phyloP scores from a whole-genome alignment of 2,888 invertebrate genomes.

The Agrenia bidenticulata region DNA sequence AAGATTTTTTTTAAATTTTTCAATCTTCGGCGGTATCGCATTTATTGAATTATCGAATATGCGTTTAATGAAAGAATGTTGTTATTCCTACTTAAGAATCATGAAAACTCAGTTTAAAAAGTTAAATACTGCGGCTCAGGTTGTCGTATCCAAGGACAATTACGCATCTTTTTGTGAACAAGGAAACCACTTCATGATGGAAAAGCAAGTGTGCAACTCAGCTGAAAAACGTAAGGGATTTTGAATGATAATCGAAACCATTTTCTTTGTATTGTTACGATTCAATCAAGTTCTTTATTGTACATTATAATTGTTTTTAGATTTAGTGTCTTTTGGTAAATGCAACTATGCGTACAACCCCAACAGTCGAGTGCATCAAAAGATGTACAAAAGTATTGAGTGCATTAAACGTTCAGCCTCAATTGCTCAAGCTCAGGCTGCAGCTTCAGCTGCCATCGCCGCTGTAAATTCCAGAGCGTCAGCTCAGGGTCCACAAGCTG shows the following conservation, averaged over 20 bases:
- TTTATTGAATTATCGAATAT: too few species aligned
- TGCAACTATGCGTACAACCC: conserved; percentile 16
- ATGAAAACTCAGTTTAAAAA: conserved; percentile 63
- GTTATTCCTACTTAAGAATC: too few species aligned
- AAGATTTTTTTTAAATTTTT: too few species aligned
- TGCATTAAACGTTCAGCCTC: too few species aligned
- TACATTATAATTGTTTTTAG: too few species aligned
- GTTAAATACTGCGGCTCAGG: too few species aligned
- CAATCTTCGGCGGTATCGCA: too few species aligned
- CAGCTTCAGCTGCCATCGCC: background rate
- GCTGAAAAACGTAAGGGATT: conserved; percentile 18
- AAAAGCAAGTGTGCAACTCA: conserved; percentile 10
- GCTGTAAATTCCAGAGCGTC: background rate
- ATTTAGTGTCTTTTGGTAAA: background rate
- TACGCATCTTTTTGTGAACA: conserved; percentile 10
- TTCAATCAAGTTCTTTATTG: too few species aligned
- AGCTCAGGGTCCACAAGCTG: background rate
- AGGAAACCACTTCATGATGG: conserved; percentile 21
- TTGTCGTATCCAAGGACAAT: background rate
- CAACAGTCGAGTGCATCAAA: conserved; percentile 7
- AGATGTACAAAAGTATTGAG: background rate
- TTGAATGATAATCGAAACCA: background rate
- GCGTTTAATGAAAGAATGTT: too few species aligned
- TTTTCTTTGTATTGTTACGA: background rate
- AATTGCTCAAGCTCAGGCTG: background rate